These are phyloP conservation scores for Micoletzkya japonica DNA, from an alignment of 2,888 invertebrate genomes.

Conservation along the genomic window DNA sequence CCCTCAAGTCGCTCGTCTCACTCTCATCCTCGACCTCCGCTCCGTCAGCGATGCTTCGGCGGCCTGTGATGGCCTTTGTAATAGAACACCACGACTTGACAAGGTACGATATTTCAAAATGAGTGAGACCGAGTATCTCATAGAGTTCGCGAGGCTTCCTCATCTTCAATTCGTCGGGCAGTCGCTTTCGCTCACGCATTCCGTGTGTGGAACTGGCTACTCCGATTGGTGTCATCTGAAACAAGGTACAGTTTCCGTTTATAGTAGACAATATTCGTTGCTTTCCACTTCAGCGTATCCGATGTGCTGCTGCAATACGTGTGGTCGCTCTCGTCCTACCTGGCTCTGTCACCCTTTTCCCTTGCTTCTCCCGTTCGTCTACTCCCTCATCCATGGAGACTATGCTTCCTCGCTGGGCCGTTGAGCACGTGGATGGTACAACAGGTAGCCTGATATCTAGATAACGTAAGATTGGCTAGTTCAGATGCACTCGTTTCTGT, in stretches of 20 bases:
- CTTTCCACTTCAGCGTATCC: conserved; percentile 74
- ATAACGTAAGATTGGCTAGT: conserved; percentile 1
- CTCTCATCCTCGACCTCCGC: conserved; percentile 36
- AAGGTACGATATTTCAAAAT: conserved; percentile 13
- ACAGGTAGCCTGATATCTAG: conserved; percentile 22
- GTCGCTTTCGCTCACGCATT: conserved; percentile 62
- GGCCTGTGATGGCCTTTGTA: conserved; percentile 86
- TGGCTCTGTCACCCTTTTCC: conserved; percentile 34
- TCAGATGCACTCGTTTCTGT: conserved; percentile 58
- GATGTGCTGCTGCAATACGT: conserved; percentile 83
- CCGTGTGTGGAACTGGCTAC: conserved; percentile 88
- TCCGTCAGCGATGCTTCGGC: conserved; percentile 68
- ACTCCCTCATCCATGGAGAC: conserved; percentile 59
- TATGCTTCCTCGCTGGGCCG: conserved; percentile 56
- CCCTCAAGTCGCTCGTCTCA: conserved; percentile 47
- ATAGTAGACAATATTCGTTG: too few species aligned
- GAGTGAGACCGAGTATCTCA: conserved; percentile 74
- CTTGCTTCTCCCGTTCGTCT: conserved; percentile 33
- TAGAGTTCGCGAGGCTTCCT: conserved; percentile 82
- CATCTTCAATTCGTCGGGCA: conserved; percentile 77
- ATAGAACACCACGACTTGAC: conserved; percentile 66
- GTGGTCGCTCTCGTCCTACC: conserved; percentile 51
- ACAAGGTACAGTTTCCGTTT: conserved; percentile 34
- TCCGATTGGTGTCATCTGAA: conserved; percentile 69
- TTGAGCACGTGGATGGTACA: conserved; percentile 27